Base-by-base conservation (phyloP, 2,797 vertebrate species). In the Sarcophilus harrisii region DNA sequence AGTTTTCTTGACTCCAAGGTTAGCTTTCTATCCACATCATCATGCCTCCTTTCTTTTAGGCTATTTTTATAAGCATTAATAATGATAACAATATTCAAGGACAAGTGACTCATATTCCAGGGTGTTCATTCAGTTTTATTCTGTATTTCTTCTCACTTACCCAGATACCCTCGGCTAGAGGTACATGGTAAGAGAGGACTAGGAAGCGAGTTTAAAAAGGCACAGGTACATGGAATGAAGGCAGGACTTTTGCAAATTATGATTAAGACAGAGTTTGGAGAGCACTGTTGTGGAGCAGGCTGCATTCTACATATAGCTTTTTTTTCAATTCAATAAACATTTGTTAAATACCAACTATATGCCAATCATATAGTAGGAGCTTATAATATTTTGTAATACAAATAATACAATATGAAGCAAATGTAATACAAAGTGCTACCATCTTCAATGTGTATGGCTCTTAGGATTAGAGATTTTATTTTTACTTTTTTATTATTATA, bases 271-370 rank as follows among this genome's bases (percentile, higher is more conserved):
- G 14, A 32, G 12, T 62, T 32, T 62, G 60, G 62, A 73, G n/a
- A 38, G 18, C 6, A 38, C 6, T 38, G 66, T 5, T n/a, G 16
- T 73, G 16, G 2, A 73, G 38, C 2, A 3, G 66, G n/a, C 66
- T 73, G n/a, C 66, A 73, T n/a, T 1, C 66, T 38, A 14, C 18
- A 38, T 73, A 38, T 73, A 21, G 5, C n/a, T n/a, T 4, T n/a
- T 49, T 38, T 49, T 58, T 58, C 3, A 58, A 18, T 58, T 58
- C 57, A 58, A 58, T 18, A 9, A 54, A 11, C 0, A 1, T 2
- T 1, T 27, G 0, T 5, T 0, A 73, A 58, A 4, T 18, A 16
- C n/a, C 45, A n/a, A 1, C 0, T 2, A 1, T 1, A 11, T 27
- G 38, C 30, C n/a, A 5, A 52, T 10, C 45, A 0, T 8, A 6